These are phyloP conservation scores for Chironomus striatipennis DNA, from an alignment of 1,140 invertebrate species.

Conservation along the genomic window DNA sequence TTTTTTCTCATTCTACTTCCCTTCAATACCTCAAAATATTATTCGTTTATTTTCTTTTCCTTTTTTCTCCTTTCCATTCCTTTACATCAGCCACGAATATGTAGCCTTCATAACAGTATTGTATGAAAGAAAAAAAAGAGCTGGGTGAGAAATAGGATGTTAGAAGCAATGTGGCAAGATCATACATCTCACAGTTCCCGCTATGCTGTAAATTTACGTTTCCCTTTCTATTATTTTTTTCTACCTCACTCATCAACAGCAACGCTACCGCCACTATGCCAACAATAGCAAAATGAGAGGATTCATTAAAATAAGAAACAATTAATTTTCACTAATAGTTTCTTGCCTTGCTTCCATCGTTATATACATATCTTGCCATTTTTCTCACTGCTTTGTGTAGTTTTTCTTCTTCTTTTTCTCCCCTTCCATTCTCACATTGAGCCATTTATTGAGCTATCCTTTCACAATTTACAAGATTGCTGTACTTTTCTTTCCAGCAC, in stretches of 20 bases:
- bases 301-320: conserved; percentile 23
- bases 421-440: background rate
- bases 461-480: background rate
- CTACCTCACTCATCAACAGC: background rate
- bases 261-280: background rate
- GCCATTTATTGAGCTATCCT: background rate
- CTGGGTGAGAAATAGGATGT: background rate
- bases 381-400: background rate
- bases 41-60: background rate
- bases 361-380: background rate
- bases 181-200: background rate
- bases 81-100: background rate
- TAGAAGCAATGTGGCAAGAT: background rate
- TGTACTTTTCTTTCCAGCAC: background rate
- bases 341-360: background rate
- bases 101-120: background rate
- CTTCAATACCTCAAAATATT: conserved; percentile 5
- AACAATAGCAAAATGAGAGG: background rate
- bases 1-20: background rate
- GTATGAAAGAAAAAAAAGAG: background rate
- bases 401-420: background rate
- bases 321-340: conserved; percentile 24
- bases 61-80: background rate
- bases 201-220: background rate
- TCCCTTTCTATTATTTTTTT: background rate